Evolutionary conservation across 64 coral and sea anemone species (phyloP).

Genomic region (Pocillopora damicornis): DNA sequence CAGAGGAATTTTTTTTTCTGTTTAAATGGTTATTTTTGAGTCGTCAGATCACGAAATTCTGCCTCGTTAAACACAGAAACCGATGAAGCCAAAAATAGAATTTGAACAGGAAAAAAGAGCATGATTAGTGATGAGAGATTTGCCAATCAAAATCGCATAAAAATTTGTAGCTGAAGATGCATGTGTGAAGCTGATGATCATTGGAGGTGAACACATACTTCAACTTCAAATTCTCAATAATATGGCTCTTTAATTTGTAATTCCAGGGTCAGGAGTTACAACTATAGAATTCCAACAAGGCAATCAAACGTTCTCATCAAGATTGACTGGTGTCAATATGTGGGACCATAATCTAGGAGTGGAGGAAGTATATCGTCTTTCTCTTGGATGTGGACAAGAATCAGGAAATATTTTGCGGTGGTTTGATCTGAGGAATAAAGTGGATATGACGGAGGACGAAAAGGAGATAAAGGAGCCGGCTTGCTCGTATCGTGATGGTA

Average conservation of each 20-base stretch:
- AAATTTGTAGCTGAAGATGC: too few species aligned
- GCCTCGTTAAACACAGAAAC: too few species aligned
- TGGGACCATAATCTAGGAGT: neutral
- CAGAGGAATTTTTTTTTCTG: too few species aligned
- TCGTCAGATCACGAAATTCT: too few species aligned
- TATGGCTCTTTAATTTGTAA: neutral
- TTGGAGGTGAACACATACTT: too few species aligned
- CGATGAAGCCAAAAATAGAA: too few species aligned
- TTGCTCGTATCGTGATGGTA: slow-evolving; percentile 5
- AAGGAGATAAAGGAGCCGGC: neutral
- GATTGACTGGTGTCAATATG: slow-evolving; percentile 8
- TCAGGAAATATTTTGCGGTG: slow-evolving; percentile 4
- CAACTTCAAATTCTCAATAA: too few species aligned
- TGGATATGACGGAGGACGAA: neutral
- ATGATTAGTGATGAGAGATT: too few species aligned
- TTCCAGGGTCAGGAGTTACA: slow-evolving; percentile 2
- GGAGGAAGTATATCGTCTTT: neutral
- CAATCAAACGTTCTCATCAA: neutral
- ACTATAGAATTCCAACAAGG: neutral
- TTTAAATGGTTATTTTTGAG: too few species aligned
- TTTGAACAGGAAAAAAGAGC: too few species aligned
- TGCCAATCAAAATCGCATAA: too few species aligned
- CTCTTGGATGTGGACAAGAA: slow-evolving; percentile 21
- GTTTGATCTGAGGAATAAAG: slow-evolving; percentile 9
- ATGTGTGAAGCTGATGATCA: too few species aligned